These are phyloP conservation scores for Drosophila paulistorum DNA, from an alignment of 1,140 invertebrate genomes.

Conservation along the genomic window DNA sequence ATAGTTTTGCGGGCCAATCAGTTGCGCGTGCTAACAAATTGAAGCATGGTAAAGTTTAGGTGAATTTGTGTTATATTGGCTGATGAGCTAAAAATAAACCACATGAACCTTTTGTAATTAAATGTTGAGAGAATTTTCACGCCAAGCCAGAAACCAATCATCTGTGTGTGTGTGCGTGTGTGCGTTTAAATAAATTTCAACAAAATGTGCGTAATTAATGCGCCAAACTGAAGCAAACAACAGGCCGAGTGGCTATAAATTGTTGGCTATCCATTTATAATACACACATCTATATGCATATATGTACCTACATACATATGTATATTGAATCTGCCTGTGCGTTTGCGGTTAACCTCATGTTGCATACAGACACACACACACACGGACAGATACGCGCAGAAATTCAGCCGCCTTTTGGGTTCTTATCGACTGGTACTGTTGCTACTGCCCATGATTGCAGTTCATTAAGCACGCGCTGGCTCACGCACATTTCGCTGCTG, in stretches of 20 bases:
- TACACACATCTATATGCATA: conserved; percentile 18
- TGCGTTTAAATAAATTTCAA: conserved; percentile 70
- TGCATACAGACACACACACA: conserved; percentile 54
- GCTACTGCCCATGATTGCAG: conserved; percentile 68
- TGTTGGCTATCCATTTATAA: conserved; percentile 37
- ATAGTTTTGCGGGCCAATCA: conserved; percentile 29
- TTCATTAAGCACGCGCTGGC: conserved; percentile 73
- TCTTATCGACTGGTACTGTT: conserved; percentile 65
- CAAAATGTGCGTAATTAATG: conserved; percentile 74
- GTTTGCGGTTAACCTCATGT: conserved; percentile 60
- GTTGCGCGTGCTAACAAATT: conserved; percentile 59
- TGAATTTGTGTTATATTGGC: not conserved
- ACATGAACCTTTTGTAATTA: conserved; percentile 68
- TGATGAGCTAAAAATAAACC: conserved; percentile 52
- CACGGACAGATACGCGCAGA: conserved; percentile 27
- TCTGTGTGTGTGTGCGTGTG: conserved; percentile 21
- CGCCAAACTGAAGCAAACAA: conserved; percentile 38
- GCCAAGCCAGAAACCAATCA: conserved; percentile 35
- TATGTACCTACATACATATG: conserved; percentile 14
- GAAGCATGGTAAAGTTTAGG: conserved; percentile 23
- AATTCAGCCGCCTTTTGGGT: conserved; percentile 52
- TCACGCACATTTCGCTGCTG: conserved; percentile 45
- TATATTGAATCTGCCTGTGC: conserved; percentile 33
- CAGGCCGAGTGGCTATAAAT: conserved; percentile 47
- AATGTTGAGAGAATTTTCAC: conserved; percentile 62